Percentiles rank a stretch among this genome's conserved stretches.
These are phyloP conservation scores for Hormaphis cornu DNA, from an alignment of 1,140 invertebrate species.

Conservation along the genomic window DNA sequence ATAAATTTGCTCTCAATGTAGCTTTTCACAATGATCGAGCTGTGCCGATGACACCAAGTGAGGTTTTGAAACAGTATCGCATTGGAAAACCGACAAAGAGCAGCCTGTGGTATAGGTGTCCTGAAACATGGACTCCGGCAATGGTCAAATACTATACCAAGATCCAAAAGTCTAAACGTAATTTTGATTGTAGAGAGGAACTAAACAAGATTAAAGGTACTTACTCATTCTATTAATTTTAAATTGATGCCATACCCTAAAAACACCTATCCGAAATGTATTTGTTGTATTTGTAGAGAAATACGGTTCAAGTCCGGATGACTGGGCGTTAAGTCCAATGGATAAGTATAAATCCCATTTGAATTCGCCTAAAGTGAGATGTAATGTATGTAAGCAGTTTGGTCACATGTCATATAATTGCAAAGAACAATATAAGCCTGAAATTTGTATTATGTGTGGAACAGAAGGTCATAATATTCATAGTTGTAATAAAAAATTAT, in stretches of 20 bases:
- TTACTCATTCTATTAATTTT: not conserved
- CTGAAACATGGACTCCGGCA: conserved; percentile 19
- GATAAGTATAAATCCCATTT: conserved; percentile 21
- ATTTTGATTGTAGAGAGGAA: conserved; percentile 16
- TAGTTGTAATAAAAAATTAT: conserved; percentile 15
- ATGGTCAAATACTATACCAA: conserved; percentile 22
- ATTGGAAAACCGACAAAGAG: conserved; percentile 11
- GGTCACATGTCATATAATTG: conserved; percentile 12
- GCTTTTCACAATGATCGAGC: conserved; percentile 1
- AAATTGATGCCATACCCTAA: no score
- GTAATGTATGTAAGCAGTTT: conserved; percentile 5
- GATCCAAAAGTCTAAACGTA: conserved; percentile 24
- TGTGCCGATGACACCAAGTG: not conserved
- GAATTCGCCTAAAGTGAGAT: not conserved
- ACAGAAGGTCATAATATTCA: conserved; percentile 18
- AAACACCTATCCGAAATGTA: no score
- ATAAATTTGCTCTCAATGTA: not conserved
- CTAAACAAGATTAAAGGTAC: conserved; percentile 16
- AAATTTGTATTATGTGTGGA: conserved; percentile 22
- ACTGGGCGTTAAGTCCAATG: not conserved
- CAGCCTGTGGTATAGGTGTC: conserved; percentile 12
- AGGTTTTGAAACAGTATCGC: conserved; percentile 25
- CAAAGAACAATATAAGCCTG: conserved; percentile 2
- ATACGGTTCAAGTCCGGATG: not conserved
- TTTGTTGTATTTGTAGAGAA: not conserved